phyloP scores from a whole-genome alignment of 2,113 vertebrate genomes.

The Chloebia gouldiae region DNA sequence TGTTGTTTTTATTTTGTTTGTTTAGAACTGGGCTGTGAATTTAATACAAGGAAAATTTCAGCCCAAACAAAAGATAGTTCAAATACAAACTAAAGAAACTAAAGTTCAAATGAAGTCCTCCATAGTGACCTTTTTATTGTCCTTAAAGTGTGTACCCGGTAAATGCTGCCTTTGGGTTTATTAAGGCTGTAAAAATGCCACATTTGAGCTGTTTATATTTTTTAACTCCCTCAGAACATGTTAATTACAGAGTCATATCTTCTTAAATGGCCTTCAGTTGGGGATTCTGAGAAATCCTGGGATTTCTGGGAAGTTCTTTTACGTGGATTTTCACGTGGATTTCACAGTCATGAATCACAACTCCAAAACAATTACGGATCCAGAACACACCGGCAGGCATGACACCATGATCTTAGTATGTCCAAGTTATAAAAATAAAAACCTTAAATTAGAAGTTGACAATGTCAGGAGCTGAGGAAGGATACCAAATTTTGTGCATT shows the following conservation, averaged over 20 bases:
- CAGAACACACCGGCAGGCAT: background rate
- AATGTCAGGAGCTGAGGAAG: background rate
- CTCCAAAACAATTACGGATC: background rate
- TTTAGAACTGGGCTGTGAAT: background rate
- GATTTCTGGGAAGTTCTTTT: background rate
- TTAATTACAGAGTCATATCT: background rate
- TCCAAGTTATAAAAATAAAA: background rate
- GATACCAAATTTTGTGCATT: background rate
- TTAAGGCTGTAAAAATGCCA: slow-evolving; percentile 42
- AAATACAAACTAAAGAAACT: background rate
- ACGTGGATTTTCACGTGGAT: background rate
- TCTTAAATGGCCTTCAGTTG: background rate
- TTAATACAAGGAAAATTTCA: background rate
- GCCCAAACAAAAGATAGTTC: background rate
- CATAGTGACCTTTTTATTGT: background rate
- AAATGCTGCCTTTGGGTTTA: slow-evolving; percentile 36
- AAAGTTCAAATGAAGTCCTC: background rate
- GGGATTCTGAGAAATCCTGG: background rate
- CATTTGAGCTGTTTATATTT: slow-evolving; percentile 20
- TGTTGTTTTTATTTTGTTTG: background rate
- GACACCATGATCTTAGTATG: background rate
- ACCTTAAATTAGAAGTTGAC: background rate
- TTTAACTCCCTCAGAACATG: slow-evolving; percentile 31
- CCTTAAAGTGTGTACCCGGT: background rate
- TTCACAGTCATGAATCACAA: background rate